Conservation (phyloP, 2,888 invertebrate species). For the Mimumesa dahlbomi region DNA sequence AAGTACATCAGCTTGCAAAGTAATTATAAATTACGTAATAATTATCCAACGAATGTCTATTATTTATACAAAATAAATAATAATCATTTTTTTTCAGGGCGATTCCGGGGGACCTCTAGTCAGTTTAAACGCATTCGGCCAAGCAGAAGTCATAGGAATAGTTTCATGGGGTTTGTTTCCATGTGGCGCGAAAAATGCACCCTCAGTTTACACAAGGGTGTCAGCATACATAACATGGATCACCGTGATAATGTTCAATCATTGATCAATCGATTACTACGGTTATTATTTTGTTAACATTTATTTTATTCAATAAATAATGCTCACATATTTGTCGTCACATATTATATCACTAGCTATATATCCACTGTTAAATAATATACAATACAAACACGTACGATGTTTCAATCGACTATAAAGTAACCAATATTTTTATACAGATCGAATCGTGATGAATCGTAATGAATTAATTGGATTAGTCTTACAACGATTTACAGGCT, state of each 20-base stretch:
- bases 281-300: slow-evolving; percentile 4
- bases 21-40: slow-evolving; percentile 38
- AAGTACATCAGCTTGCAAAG: slow-evolving; percentile 80
- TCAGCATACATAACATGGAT: slow-evolving; percentile 76
- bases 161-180: slow-evolving; percentile 79
- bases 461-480: neutral
- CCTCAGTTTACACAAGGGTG: slow-evolving; percentile 77
- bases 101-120: slow-evolving; percentile 79
- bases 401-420: slow-evolving; percentile 6
- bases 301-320: slow-evolving; percentile 52
- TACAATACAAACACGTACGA: slow-evolving; percentile 7
- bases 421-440: slow-evolving; percentile 22
- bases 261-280: slow-evolving; percentile 17
- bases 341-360: neutral
- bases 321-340: slow-evolving; percentile 2
- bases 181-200: slow-evolving; percentile 73
- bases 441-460: neutral
- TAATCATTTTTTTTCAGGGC: slow-evolving; percentile 66
- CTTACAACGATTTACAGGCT: slow-evolving; percentile 77
- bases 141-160: slow-evolving; percentile 74
- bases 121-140: slow-evolving; percentile 61
- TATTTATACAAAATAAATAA: neutral
- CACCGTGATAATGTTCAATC: slow-evolving; percentile 57
- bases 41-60: too few species aligned
- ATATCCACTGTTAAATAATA: neutral